Evolutionary conservation across 2,888 invertebrate genomes (phyloP).

Genomic region (Idaea straminata): DNA sequence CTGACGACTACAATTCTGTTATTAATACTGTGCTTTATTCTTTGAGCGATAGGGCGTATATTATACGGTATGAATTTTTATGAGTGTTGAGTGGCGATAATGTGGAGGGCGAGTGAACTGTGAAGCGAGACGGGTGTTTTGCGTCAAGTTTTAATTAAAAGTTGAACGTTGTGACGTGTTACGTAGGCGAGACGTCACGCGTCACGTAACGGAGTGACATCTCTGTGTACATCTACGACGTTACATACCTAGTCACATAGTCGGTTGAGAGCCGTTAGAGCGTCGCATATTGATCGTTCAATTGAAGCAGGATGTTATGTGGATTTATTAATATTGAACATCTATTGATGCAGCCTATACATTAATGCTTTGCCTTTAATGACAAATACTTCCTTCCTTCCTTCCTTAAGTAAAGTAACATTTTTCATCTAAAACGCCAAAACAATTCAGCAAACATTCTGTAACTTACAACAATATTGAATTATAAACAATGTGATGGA

Average conservation of each 20-base stretch:
- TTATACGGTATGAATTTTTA: constrained; percentile 37
- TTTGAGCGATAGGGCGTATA: constrained; percentile 38
- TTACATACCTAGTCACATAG: constrained; percentile 10
- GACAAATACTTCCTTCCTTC: too few species aligned
- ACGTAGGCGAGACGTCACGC: constrained; percentile 14
- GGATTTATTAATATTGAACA: background rate
- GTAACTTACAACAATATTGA: constrained; percentile 7
- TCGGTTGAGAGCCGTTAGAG: background rate
- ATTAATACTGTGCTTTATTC: constrained; percentile 35
- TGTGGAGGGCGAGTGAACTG: constrained; percentile 17
- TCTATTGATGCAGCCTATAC: too few species aligned
- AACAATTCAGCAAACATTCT: background rate
- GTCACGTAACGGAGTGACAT: background rate
- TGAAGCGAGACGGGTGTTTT: constrained; percentile 25
- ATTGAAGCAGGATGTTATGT: background rate
- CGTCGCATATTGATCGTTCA: background rate
- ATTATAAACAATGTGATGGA: constrained; percentile 15
- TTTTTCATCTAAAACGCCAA: background rate
- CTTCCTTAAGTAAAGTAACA: background rate
- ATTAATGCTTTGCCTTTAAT: too few species aligned
- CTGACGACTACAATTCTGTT: constrained; percentile 50
- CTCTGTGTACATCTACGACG: constrained; percentile 1
- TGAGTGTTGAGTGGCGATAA: constrained; percentile 31
- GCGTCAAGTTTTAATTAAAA: constrained; percentile 66
- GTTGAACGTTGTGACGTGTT: constrained; percentile 34